Base-by-base conservation (phyloP, 1,140 invertebrate species). In the Chymomyza costata region DNA sequence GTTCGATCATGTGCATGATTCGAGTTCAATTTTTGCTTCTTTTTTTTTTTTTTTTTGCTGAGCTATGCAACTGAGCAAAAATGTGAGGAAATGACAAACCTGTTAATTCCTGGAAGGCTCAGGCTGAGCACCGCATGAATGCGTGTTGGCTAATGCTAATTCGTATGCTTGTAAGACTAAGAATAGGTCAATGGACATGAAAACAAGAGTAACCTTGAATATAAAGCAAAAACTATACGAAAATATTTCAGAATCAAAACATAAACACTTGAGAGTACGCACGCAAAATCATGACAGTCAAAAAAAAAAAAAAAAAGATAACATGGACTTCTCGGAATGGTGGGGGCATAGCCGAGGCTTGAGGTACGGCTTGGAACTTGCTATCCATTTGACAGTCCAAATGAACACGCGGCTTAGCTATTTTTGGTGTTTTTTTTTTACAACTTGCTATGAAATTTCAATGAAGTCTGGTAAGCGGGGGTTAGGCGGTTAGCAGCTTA, bases 111-210 rank as follows among this genome's bases (percentile, higher is more conserved):
- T n/a, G n/a, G n/a, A n/a, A n/a, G n/a, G n/a, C n/a, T n/a, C n/a
- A n/a, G n/a, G n/a, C n/a, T n/a, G n/a, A n/a, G n/a, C n/a, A n/a
- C n/a, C n/a, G n/a, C n/a, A n/a, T n/a, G n/a, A n/a, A n/a, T n/a
- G n/a, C n/a, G n/a, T n/a, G n/a, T n/a, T n/a, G n/a, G n/a, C n/a
- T n/a, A n/a, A 25, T 28, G 18, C 59, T 65, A 44, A 74, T 67
- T 65, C 56, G 49, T 46, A 73, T 73, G 46, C 14, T 18, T 50
- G 51, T 54, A 55, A 35, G 46, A 66, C 60, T 74, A 80, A n/a
- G n/a, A 74, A 81, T 81, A 59, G 74, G 74, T 81, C 74, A 74
- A 81, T 74, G 74, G 76, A 81, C 74, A 81, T 81, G 74, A 74
- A 81, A 81, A 81, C 60, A 81, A 69, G 76, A 74, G 65, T 81